Base-by-base conservation (phyloP, 1,140 invertebrate species). In the Tenebrio molitor region DNA sequence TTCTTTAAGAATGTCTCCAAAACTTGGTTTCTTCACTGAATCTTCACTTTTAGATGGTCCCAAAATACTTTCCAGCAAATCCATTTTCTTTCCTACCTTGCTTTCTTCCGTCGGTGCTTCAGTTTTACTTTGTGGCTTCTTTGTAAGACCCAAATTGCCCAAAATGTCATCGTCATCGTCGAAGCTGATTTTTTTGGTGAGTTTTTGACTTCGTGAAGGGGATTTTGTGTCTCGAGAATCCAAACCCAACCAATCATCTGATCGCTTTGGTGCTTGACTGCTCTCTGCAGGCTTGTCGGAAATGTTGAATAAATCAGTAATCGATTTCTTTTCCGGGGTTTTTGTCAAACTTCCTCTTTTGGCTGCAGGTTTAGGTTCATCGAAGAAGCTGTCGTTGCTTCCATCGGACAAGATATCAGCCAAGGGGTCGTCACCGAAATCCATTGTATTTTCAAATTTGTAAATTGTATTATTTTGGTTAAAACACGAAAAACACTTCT, bases 311-410 rank as follows among this genome's bases (percentile, higher is more conserved):
- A 81, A 34, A 71, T 81, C 78, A 17, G 76, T 77, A 7, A 79
- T 23, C 0, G 74, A 71, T 70, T 79, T 81, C 53, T 77, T 81
- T 81, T 78, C 76, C 1, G 72, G 67, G 0, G 71, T 76, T 74
- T 81, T 75, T 29, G 67, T 44, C 64, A 33, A 67, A 50, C 50
- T 75, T n/a, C 69, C 23, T 58, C 74, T 75, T 65, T 78, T 83
- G 1, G 69, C 23, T 29, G 79, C 70, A 14, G 63, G 8, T 77
- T 80, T 84, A 7, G 78, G 78, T 10, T 84, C 81, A 2, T 86
- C 84, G 17, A 87, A 87, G 69, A 87, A 86, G 72, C 82, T 86
- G 66, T 87, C 85, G 69, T 86, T 84, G 33, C 84, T 86, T 62
- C 83, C 85, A 62, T 86, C 84, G 39, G 84, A 85, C 44, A 79